Evolutionary conservation across 1,140 invertebrate genomes (phyloP), one percentile per base, ranked within the genome.

Genomic region (Magallana angulata): DNA sequence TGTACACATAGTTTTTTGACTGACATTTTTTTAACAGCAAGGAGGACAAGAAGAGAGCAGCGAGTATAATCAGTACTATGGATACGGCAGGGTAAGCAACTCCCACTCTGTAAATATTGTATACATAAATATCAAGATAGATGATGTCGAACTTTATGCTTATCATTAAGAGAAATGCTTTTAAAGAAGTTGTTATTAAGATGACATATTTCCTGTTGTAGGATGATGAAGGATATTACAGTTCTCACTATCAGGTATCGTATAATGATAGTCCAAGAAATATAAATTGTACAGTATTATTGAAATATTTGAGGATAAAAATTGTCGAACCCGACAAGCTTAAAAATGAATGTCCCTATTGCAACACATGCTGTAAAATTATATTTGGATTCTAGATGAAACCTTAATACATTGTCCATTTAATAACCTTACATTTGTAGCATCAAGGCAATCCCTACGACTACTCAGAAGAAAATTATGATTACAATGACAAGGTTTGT

Each of bases 11-110:
- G 36, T 48, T 48, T 48, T 36, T 48, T 48, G 36, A 48, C 36
- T 48, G 2, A 48, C 36, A 48, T 76, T 58, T 83, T 12, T 83
- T 58, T 83, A 24, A 48, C 12, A 83, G 16, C n/a, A 83, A n/a
- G 57, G 58, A 57, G 57, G 58, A 24, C 24, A 59, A 24, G 30
- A 48, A 58, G 82, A 59, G 6, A 56, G 5, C 1, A 18, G 30
- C 58, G 82, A 59, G 24, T 83, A 83, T 58, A 11, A 83, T 59
- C 57, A 83, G n/a, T 58, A 83, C 58, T 83, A 59, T 59, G 82
- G 82, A 3, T 83, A 83, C 57, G 30, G 24, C 58, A 57, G 24
- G 82, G 82, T 58, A 83, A 9, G 82, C 36, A 30, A 12, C 9
- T 9, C 24, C 24, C 60, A 18, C 36, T 48, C 36, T 4, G 5